Evolutionary conservation across 1,140 invertebrate genomes (phyloP).

Genomic region (Drosophila mayri): DNA sequence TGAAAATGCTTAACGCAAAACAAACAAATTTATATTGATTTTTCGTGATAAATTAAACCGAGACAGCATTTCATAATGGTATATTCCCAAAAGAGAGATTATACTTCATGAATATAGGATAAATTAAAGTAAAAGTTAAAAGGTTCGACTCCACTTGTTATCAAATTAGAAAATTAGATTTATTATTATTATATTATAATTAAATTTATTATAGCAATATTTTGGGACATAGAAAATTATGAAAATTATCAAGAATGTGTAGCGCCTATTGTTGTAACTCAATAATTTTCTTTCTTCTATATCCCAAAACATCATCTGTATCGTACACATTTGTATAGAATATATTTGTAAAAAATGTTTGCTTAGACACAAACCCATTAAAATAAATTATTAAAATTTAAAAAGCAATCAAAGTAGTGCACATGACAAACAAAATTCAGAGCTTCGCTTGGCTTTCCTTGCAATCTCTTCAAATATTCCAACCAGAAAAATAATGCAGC

Average conservation of each 20-base stretch:
- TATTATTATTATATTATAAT: too few species aligned
- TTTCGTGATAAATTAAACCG: constrained; percentile 33
- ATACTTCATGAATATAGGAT: background rate
- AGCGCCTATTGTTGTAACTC: background rate
- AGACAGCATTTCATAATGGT: constrained; percentile 15
- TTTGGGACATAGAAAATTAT: too few species aligned
- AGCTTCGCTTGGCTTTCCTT: background rate
- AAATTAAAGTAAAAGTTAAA: background rate
- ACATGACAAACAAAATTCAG: constrained; percentile 18
- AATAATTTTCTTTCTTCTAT: background rate
- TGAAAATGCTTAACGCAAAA: constrained; percentile 3
- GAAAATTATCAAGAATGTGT: background rate
- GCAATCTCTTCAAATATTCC: constrained; percentile 35
- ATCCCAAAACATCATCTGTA: background rate
- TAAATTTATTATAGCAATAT: too few species aligned
- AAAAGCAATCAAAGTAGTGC: constrained; percentile 20
- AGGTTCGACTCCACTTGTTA: too few species aligned
- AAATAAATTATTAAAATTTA: constrained; percentile 3
- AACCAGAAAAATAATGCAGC: constrained; percentile 36
- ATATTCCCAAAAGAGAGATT: too few species aligned
- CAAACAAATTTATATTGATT: constrained; percentile 36
- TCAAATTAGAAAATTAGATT: too few species aligned
- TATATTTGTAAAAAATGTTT: too few species aligned
- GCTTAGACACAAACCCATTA: background rate
- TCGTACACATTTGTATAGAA: too few species aligned